Evolutionary conservation across 1,140 invertebrate species (phyloP), one percentile per base, ranked within the genome.

Genomic region (Acromyrmex charruanus): DNA sequence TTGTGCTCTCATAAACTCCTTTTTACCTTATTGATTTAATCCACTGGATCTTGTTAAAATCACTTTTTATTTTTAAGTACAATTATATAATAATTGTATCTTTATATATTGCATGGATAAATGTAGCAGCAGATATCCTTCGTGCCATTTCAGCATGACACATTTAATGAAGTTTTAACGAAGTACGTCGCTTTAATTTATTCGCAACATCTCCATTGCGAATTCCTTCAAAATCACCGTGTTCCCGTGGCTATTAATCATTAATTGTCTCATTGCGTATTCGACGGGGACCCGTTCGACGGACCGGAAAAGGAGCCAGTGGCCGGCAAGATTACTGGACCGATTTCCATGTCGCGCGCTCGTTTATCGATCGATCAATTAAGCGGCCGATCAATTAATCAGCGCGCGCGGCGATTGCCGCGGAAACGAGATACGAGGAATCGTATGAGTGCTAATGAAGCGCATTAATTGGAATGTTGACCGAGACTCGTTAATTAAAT

Each of bases 401-500:
- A 71, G 31, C 51, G 21, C 39, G 18, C 71, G 44, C 31, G 59
- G 58, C 44, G 58, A 65, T 86, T 72, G 21, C 0, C 18, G 10
- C 1, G 21, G 39, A 44, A 28, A 55, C n/a, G 49, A 16, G 25
- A 25, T 21, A 55, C 14, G 63, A 39, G 53, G 12, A 39, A 75
- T 49, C 39, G 61, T 39, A 53, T 59, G 28, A 28, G 59, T 31
- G 85, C 80, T 90, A 90, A 90, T 89, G 79, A 85, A 88, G 39
- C 86, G 61, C 55, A 77, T 90, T 90, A 90, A 90, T 90, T 90
- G 88, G 88, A 90, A 51, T 53, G 72, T 89, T 85, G 79, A 80
- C 58, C 71, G 65, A 31, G 4, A 9, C 49, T 12, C 35, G 86
- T 74, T 90, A 90, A 90, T 90, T 90, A 86, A 87, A 61, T 49